Base-by-base conservation (phyloP, 2,113 vertebrate species). In the Trachemys scripta region DNA sequence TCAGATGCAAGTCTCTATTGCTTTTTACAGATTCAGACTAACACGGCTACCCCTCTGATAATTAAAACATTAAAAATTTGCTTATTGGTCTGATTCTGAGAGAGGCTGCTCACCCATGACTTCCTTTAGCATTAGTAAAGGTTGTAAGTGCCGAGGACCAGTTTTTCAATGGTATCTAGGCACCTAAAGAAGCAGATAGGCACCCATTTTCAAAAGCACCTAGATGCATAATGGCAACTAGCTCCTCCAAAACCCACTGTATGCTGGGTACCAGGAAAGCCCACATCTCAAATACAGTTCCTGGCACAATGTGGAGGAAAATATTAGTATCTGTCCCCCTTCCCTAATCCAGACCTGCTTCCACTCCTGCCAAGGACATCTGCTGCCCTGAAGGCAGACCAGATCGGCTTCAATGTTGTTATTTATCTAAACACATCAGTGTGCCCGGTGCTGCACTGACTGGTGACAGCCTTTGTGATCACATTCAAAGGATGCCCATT, bases 401-500 rank as follows among this genome's bases (percentile, higher is more conserved):
- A 80, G 24, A 80, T 49, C 12, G 7, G 17, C 65, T n/a, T 69
- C 35, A 10, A 4, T n/a, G 62, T 19, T 69, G 2, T 35, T n/a
- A 69, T 69, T 69, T 69, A n/a, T 69, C 35, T 69, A n/a, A 35
- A n/a, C 7, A 35, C 62, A 69, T 69, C 35, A 19, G 35, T 69
- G 62, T 65, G 16, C 62, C 62, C 29, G 7, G 35, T 69, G 31
- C 31, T 69, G 35, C 31, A n/a, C 62, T 53, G 53, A 51, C 9
- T 13, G 11, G 76, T 80, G 75, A 90, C 93, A 62, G 22, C 19
- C 19, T 84, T 72, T 92, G 81, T 13, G 42, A 4, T 49, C 51
- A 53, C 78, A 83, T 81, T 93, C 91, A 86, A 80, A 95, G 56
- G 92, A 51, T 69, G 87, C 51, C 38, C 35, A 95, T 87, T 93